Conservation (phyloP, 2,113 vertebrate genomes). For the Plestiodon gilberti region DNA sequence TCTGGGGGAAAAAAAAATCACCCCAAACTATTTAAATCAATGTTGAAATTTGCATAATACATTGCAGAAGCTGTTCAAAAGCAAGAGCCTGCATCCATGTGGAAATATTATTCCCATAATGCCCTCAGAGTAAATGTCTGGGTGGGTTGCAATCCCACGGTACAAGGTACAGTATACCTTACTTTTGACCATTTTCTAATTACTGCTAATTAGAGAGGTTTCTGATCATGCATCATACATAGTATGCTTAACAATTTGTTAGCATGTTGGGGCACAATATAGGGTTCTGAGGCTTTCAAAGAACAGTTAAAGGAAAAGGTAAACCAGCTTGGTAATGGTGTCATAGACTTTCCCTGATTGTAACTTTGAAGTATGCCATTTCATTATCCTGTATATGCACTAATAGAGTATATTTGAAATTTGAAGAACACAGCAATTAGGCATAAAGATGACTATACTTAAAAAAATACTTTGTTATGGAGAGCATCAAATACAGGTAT, state of each 20-base stretch:
- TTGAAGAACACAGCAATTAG: constrained; percentile 21
- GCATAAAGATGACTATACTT: neutral
- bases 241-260: neutral
- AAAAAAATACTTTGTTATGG: constrained; percentile 14
- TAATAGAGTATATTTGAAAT: constrained; percentile 8
- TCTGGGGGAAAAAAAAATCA: neutral
- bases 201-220: neutral
- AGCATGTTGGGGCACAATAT: neutral
- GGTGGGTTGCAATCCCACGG: neutral
- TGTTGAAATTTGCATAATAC: constrained; percentile 15
- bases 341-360: neutral
- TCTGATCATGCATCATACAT: neutral
- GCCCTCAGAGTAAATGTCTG: neutral
- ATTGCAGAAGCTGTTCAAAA: neutral
- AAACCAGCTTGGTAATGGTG: neutral
- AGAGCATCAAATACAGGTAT: neutral
- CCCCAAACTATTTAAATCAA: neutral
- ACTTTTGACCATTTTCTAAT: neutral
- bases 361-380: neutral
- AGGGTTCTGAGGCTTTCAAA: neutral
- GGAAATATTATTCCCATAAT: constrained; percentile 15
- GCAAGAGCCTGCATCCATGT: constrained; percentile 6
- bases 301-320: neutral
- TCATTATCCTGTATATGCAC: constrained; percentile 21
- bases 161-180: neutral